phyloP scores from a whole-genome alignment of 2,888 invertebrate species.

The Caenorhabditis auriculariae region DNA sequence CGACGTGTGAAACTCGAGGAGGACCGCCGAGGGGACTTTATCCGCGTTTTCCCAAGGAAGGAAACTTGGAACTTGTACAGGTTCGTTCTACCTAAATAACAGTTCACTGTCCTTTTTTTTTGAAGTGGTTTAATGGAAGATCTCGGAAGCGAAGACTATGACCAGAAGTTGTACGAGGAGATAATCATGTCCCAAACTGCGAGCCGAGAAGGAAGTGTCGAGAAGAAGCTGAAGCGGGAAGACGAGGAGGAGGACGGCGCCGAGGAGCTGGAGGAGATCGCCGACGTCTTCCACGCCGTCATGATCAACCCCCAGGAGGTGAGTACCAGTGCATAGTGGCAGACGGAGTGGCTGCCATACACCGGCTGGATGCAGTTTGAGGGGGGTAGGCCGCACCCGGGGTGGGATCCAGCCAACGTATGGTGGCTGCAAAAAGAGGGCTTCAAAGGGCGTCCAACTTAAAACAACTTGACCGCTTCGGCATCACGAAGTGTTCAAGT shows the following conservation, averaged over 20 bases:
- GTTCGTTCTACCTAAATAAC: slow-evolving; percentile 4
- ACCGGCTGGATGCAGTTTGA: no score
- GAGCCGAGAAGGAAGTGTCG: not conserved
- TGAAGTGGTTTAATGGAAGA: slow-evolving; percentile 48
- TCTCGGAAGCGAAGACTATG: slow-evolving; percentile 50
- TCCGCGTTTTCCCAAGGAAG: slow-evolving; percentile 55
- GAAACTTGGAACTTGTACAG: slow-evolving; percentile 47
- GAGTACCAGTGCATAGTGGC: no score
- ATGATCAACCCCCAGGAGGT: slow-evolving; percentile 32
- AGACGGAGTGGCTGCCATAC: no score
- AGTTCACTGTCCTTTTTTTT: not conserved
- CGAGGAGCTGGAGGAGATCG: slow-evolving; percentile 7
- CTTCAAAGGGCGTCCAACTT: no score
- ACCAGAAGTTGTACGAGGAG: slow-evolving; percentile 38
- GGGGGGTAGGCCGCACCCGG: no score
- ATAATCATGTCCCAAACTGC: slow-evolving; percentile 1
- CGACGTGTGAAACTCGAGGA: slow-evolving; percentile 32
- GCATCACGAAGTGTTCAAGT: not conserved
- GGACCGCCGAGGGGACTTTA: slow-evolving; percentile 47
- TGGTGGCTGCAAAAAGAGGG: no score
- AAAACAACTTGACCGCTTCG: not conserved
- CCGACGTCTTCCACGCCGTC: slow-evolving; percentile 34
- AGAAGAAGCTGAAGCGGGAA: slow-evolving; percentile 2
- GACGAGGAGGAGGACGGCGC: not conserved
- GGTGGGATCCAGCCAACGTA: no score